Evolutionary conservation across 2,888 invertebrate genomes (phyloP), one percentile per base, ranked within the genome.

Genomic region (Plusia festucae): DNA sequence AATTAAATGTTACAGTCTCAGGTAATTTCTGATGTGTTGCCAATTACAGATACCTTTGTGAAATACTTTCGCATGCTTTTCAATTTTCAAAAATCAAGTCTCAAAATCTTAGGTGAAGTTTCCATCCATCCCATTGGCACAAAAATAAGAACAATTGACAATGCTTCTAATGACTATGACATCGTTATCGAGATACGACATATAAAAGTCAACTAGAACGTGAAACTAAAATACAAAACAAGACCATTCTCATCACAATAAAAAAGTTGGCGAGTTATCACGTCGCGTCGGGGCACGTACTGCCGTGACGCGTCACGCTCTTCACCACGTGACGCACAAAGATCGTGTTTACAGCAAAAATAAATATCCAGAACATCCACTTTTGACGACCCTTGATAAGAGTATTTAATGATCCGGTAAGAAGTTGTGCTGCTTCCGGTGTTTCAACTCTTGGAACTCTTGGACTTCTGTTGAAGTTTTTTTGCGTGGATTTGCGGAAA

Each of bases 211-310:
- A 49, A 60, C 53, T 65, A 59, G 63, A 63, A 40, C 32, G 30
- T 20, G 44, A 70, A 70, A 67, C 59, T 72, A 72, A 72, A 70
- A 69, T 68, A 81, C 64, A 70, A 70, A 79, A 70, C 62, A 68
- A 51, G 60, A 53, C 55, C 60, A 68, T 75, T 78, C 69, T 75
- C 77, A 76, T 83, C 83, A 81, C 83, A 83, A 81, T 82, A 81
- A 83, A 81, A 83, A 80, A 80, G 73, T 79, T 78, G 82, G 79
- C 83, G 73, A 79, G 81, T 75, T 80, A 81, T 76, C 76, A 70
- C 73, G 70, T 67, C 71, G 71, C 67, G 76, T 74, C 63, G 72
- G 60, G 57, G 67, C 83, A 83, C 78, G 82, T 76, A 68, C 53
- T 40, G 51, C 24, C 76, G 70, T 68, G 64, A 63, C 68, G 68